A percentile compares a stretch with the other conserved stretches of the same genome.
Conservation (phyloP, 2,797 vertebrate genomes). For the Enteromius thamalakanensis region DNA sequence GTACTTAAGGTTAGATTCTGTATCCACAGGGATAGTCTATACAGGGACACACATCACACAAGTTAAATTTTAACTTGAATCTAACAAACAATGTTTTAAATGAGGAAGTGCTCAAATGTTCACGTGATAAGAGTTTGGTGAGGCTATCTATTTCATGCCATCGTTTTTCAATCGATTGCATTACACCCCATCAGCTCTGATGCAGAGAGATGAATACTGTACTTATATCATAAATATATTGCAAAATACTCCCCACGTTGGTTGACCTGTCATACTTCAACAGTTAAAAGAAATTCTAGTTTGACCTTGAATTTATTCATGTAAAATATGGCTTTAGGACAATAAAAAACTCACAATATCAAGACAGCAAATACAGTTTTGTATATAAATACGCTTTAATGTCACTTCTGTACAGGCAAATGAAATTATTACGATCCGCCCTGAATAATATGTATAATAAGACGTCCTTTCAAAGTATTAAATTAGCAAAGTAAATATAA, state of each 20-base stretch:
- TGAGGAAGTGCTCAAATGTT: constrained; percentile 53
- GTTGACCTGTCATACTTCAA: background rate
- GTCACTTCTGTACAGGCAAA: background rate
- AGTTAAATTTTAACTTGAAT: constrained; percentile 74
- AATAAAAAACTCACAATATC: background rate
- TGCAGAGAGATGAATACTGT: background rate
- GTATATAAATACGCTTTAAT: background rate
- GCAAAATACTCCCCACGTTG: background rate
- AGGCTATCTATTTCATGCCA: constrained; percentile 12
- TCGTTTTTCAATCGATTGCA: constrained; percentile 34
- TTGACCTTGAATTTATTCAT: too few relatives aligned
- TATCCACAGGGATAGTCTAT: background rate
- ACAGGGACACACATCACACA: constrained; percentile 40
- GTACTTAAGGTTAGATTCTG: background rate
- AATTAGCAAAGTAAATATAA: background rate
- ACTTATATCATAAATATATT: background rate
- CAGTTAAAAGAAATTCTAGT: background rate
- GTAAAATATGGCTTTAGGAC: background rate
- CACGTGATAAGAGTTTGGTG: constrained; percentile 22
- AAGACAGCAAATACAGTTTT: background rate
- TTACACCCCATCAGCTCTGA: background rate
- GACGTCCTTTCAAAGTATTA: background rate
- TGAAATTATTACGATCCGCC: background rate
- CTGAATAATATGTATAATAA: background rate
- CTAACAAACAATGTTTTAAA: constrained; percentile 57